Base-by-base conservation (phyloP, 2,888 invertebrate species). In the Monoplex corrugatus region DNA sequence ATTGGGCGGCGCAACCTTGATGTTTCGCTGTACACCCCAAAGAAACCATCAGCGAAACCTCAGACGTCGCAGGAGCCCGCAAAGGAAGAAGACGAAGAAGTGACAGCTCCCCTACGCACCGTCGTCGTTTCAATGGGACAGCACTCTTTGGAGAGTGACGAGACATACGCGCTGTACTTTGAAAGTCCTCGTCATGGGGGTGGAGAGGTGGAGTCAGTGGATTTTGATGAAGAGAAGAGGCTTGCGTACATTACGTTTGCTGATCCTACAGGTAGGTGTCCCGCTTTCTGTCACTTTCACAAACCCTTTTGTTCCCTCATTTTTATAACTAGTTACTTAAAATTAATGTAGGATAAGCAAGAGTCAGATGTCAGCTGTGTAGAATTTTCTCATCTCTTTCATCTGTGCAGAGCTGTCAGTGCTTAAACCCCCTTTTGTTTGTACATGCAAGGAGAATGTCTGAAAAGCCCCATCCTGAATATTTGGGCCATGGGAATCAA, bases 161-260 rank as follows among this genome's bases (percentile, higher is more conserved):
- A 87, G 63, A 87, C 82, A 35, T 87, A 87, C 87, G n/a, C 28
- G 2, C 50, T 40, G 10, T 87, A 87, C 44, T 87, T 87, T 82
- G 87, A 87, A 80, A 80, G 35, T 23, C 75, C 45, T n/a, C 80
- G 87, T 13, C 28, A 43, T 32, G 87, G 87, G 3, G 87, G 87
- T 23, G 87, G 87, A 38, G 87, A 87, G 1, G 87, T 87, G 0
- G 87, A 87, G 28, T 13, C 40, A 16, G 82, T 87, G n/a, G 16
- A 32, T 8, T 2, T 87, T 82, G 87, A 82, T 40, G 10, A 40
- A 57, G 87, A 87, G 82, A 87, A 82, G n/a, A n/a, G 32, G 28
- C 50, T 82, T 32, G 43, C 82, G 28, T 82, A 43, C 50, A 32
- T 87, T 63, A 87, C 82, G 2, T 87, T 87, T 82, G 82, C 16